phyloP scores from a whole-genome alignment of 2,888 invertebrate species.

The Drosophila infuscata region DNA sequence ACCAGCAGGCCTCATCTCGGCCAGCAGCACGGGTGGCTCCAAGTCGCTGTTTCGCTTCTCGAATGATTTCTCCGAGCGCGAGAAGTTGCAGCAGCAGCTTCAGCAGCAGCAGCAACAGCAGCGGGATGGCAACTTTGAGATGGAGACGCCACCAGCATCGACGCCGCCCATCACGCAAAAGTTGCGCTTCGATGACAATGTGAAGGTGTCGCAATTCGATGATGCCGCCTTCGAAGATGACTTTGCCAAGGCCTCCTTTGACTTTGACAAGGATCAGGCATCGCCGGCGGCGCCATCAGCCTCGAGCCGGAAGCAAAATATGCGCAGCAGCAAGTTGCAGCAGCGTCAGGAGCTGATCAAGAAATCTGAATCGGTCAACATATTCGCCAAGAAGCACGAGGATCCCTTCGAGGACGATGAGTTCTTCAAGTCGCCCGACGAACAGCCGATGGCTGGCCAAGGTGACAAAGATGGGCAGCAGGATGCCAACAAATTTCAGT shows the following conservation, averaged over 20 bases:
- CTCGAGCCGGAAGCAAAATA: slow-evolving; percentile 76
- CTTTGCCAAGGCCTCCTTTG: slow-evolving; percentile 86
- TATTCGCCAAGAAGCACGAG: slow-evolving; percentile 93
- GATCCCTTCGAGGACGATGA: slow-evolving; percentile 96
- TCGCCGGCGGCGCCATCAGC: slow-evolving; percentile 47
- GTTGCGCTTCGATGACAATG: slow-evolving; percentile 90
- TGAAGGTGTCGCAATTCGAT: slow-evolving; percentile 86
- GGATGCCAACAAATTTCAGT: slow-evolving; percentile 75
- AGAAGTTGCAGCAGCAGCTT: slow-evolving; percentile 64
- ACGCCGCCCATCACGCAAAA: slow-evolving; percentile 82
- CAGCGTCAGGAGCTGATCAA: slow-evolving; percentile 89
- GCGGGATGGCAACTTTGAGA: slow-evolving; percentile 54
- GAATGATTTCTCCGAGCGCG: slow-evolving; percentile 87
- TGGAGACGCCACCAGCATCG: slow-evolving; percentile 63
- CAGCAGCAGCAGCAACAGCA: slow-evolving; percentile 64
- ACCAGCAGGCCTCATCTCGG: slow-evolving; percentile 69
- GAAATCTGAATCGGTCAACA: slow-evolving; percentile 95
- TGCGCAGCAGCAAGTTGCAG: slow-evolving; percentile 83
- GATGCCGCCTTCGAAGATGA: slow-evolving; percentile 86
- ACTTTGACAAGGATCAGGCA: slow-evolving; percentile 83
- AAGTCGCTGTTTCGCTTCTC: slow-evolving; percentile 86
- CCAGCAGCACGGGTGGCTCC: slow-evolving; percentile 62
- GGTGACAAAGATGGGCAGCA: slow-evolving; percentile 19
- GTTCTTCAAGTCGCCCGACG: slow-evolving; percentile 88
- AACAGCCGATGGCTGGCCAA: slow-evolving; percentile 36